Percentiles rank a stretch among this genome's conserved stretches.
Evolutionary conservation across 2,113 vertebrate species (phyloP).

Genomic region (Centropristis striata): DNA sequence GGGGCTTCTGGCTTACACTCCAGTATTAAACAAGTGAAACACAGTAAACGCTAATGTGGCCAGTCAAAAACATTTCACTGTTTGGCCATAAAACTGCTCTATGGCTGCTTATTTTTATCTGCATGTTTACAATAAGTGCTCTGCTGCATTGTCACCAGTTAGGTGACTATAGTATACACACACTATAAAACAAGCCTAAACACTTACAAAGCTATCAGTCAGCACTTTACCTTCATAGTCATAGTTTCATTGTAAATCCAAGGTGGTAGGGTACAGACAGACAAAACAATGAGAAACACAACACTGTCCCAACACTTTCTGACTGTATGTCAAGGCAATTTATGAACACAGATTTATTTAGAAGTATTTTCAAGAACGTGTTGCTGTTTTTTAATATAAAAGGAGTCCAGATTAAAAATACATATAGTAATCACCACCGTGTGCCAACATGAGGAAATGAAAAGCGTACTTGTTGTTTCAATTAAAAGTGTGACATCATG

Average conservation of each 20-base stretch:
- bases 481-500: not conserved
- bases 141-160: not conserved
- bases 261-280: not conserved
- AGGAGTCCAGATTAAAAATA: not conserved
- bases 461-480: not conserved
- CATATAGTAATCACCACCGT: not conserved
- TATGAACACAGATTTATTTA: not conserved
- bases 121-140: not conserved
- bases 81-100: not conserved
- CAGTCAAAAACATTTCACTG: not conserved
- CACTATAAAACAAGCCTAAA: not conserved
- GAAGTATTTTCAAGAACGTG: not conserved
- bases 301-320: not conserved
- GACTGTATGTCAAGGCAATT: not conserved
- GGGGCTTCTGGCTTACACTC: not conserved
- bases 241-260: conserved; percentile 22
- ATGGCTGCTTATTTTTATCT: not conserved
- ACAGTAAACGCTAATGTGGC: conserved; percentile 9
- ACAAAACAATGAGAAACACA: conserved; percentile 4
- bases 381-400: not conserved
- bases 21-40: conserved; percentile 1
- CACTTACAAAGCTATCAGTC: conserved; percentile 19
- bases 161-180: not conserved
- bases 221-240: conserved; percentile 9
- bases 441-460: too few species aligned